Evolutionary conservation across 2,888 invertebrate species (phyloP).

Genomic region (Plemyria rubiginata): DNA sequence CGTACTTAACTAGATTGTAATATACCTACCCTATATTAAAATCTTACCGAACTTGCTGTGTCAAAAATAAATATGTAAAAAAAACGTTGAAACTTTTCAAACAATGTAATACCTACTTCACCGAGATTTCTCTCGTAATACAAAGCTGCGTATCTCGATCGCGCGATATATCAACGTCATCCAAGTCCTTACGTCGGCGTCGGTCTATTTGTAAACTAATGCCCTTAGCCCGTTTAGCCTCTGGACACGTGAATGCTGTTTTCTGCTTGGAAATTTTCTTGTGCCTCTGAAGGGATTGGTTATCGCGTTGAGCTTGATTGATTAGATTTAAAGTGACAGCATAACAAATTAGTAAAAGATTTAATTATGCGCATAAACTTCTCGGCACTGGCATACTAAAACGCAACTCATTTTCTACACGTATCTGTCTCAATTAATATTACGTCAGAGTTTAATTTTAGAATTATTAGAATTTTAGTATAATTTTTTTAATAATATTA

Average conservation of each 20-base stretch:
- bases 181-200: slow-evolving; percentile 43
- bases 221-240: slow-evolving; percentile 24
- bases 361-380: neutral
- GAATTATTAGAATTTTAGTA: neutral
- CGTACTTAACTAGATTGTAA: no score
- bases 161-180: slow-evolving; percentile 58
- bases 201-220: slow-evolving; percentile 46
- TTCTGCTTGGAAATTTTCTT: slow-evolving; percentile 1
- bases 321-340: slow-evolving; percentile 1
- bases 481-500: no score
- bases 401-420: neutral
- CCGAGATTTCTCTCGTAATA: slow-evolving; percentile 32
- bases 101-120: slow-evolving; percentile 30
- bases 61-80: no score
- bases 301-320: slow-evolving; percentile 18
- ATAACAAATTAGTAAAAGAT: neutral
- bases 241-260: slow-evolving; percentile 17
- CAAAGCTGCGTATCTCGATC: slow-evolving; percentile 49
- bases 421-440: neutral
- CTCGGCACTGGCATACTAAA: neutral
- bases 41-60: no score
- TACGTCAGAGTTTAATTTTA: neutral
- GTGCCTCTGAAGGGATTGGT: slow-evolving; percentile 18
- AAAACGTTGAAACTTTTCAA: neutral
- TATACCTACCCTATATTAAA: no score